phyloP scores from a whole-genome alignment of 2,113 vertebrate species.

The Syrrhaptes paradoxus region DNA sequence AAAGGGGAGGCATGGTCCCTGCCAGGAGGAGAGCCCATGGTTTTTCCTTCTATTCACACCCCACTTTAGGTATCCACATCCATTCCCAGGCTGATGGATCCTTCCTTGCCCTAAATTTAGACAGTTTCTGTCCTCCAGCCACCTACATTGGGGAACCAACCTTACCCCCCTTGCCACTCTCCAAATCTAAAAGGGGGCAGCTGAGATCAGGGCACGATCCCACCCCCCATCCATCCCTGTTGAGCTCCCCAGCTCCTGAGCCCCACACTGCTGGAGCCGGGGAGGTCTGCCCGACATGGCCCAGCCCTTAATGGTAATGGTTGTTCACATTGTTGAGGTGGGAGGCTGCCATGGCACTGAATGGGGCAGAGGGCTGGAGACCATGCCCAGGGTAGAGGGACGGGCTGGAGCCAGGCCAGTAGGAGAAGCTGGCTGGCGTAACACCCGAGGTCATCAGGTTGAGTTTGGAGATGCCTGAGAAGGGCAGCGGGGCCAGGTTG shows the following conservation, averaged over 20 bases:
- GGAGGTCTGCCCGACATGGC: background rate
- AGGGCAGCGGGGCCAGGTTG: conserved; percentile 90
- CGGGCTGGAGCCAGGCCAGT: conserved; percentile 89
- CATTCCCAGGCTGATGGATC: accelerated
- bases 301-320: conserved; percentile 87
- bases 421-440: conserved; percentile 90
- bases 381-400: conserved; percentile 88
- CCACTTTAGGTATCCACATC: background rate
- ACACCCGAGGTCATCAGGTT: conserved; percentile 91
- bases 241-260: background rate
- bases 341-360: conserved; percentile 87
- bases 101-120: background rate
- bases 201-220: background rate
- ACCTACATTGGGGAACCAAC: background rate
- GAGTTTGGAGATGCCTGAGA: conserved; percentile 94
- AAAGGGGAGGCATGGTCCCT: background rate
- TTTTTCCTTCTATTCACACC: background rate
- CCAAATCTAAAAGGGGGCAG: background rate
- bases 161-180: background rate
- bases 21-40: background rate
- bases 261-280: background rate
- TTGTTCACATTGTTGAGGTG: conserved; percentile 90
- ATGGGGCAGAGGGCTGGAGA: conserved; percentile 85
- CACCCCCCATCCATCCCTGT: background rate
- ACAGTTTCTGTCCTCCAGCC: background rate